Evolutionary conservation across 1,140 invertebrate species (phyloP).

Genomic region (Drosophila micromelanica): DNA sequence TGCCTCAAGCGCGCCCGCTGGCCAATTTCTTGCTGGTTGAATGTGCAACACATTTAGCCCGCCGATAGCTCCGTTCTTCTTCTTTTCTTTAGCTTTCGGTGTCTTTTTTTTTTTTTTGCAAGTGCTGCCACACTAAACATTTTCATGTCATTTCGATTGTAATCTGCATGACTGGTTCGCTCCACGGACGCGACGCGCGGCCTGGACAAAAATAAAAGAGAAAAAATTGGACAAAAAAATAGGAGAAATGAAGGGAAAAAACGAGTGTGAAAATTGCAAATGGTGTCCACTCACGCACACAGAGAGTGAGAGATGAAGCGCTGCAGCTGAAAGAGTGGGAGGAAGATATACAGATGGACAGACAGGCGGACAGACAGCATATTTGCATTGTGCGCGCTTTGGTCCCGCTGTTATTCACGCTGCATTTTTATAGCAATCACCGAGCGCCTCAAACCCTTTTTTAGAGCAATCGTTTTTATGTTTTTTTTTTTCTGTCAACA

Average conservation of each 20-base stretch:
- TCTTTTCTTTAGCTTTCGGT: background rate
- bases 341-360: conserved; percentile 5
- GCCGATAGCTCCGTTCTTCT: conserved; percentile 9
- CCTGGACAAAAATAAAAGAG: conserved; percentile 33
- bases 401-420: conserved; percentile 40
- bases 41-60: conserved; percentile 65
- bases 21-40: conserved; percentile 71
- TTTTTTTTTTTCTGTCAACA: conserved; percentile 44
- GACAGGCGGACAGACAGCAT: conserved; percentile 29
- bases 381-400: conserved; percentile 68
- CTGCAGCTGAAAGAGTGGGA: background rate
- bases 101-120: conserved; percentile 29
- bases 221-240: background rate
- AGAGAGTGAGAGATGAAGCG: conserved; percentile 6
- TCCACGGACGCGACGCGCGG: conserved; percentile 23
- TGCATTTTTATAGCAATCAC: conserved; percentile 54
- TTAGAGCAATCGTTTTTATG: conserved; percentile 46
- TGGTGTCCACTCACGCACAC: conserved; percentile 79
- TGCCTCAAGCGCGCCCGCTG: conserved; percentile 28
- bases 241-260: conserved; percentile 24
- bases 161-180: conserved; percentile 79
- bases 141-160: conserved; percentile 84
- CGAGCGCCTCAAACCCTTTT: conserved; percentile 46
- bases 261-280: conserved; percentile 81
- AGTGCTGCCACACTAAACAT: conserved; percentile 78